phyloP scores from a whole-genome alignment of 2,797 vertebrate species.

The Myoxocephalus aenaeus region DNA sequence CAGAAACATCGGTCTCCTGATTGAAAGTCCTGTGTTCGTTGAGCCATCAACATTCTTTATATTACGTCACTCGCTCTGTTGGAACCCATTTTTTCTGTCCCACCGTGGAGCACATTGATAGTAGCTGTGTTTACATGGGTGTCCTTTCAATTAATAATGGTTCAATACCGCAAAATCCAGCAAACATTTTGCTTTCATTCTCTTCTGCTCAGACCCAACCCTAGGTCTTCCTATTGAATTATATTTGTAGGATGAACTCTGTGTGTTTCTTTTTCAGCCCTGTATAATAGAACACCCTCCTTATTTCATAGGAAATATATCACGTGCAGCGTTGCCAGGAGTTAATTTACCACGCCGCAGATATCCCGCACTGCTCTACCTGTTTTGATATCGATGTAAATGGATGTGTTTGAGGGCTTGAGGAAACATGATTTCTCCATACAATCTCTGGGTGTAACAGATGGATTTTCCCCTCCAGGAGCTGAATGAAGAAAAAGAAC shows the following conservation, averaged over 20 bases:
- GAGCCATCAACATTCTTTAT: background rate
- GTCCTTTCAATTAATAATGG: background rate
- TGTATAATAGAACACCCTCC: conserved; percentile 34
- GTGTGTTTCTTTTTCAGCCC: conserved; percentile 11
- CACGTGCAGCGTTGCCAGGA: conserved; percentile 28
- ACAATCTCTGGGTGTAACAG: conserved; percentile 73
- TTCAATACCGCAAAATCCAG: background rate
- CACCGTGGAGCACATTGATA: background rate
- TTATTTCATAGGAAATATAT: conserved; percentile 46
- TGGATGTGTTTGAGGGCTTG: conserved; percentile 64
- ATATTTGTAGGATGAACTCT: conserved; percentile 2
- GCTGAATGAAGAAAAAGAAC: conserved; percentile 78
- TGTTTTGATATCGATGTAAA: conserved; percentile 72
- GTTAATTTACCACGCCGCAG: conserved; percentile 62
- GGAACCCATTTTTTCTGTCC: background rate
- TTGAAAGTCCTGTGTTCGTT: background rate
- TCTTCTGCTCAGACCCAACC: conserved; percentile 12
- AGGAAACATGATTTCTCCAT: conserved; percentile 73
- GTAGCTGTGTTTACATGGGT: background rate
- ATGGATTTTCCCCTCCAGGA: conserved; percentile 81
- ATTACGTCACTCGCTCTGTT: background rate
- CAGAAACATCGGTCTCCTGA: background rate
- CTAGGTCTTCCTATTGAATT: conserved; percentile 31
- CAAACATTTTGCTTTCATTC: conserved; percentile 9
- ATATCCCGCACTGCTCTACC: conserved; percentile 51